Percentiles rank a stretch among this genome's conserved stretches.
Evolutionary conservation across 2,113 vertebrate genomes (phyloP).

Genomic region (Fulica atra): DNA sequence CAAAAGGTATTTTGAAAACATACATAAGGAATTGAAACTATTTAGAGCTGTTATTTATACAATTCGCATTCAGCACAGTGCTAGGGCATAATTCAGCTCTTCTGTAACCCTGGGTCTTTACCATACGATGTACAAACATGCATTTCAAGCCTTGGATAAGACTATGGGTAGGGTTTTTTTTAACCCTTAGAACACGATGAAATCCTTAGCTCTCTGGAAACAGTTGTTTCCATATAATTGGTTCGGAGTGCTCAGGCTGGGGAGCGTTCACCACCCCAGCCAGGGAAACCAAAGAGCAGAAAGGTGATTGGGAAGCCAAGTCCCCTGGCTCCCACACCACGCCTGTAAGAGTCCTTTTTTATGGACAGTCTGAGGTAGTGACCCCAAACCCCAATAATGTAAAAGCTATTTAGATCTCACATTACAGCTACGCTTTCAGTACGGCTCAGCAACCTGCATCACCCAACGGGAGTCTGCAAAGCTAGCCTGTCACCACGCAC

Average conservation of each 20-base stretch:
- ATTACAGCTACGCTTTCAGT: neutral
- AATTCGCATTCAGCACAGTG: neutral
- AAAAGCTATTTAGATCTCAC: neutral
- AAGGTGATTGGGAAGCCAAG: neutral
- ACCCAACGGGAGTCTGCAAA: neutral
- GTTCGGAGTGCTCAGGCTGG: neutral
- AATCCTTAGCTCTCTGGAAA: neutral
- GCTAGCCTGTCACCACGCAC: neutral
- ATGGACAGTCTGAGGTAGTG: neutral
- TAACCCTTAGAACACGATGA: neutral
- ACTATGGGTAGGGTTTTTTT: neutral
- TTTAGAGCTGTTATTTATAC: neutral
- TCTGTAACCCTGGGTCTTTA: neutral
- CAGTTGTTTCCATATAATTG: neutral
- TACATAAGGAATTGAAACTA: conserved; percentile 15
- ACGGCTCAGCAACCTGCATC: neutral
- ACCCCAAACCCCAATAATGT: neutral
- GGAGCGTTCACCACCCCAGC: neutral
- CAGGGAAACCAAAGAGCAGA: neutral
- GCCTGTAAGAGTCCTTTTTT: neutral
- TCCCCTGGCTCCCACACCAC: neutral
- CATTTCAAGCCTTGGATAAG: neutral
- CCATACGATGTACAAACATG: neutral
- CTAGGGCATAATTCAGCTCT: neutral
- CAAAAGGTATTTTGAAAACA: conserved; percentile 28